Percentiles rank a stretch among this genome's conserved stretches.
phyloP scores from a whole-genome alignment of 2,797 vertebrate genomes.

The Gymnocypris eckloni region DNA sequence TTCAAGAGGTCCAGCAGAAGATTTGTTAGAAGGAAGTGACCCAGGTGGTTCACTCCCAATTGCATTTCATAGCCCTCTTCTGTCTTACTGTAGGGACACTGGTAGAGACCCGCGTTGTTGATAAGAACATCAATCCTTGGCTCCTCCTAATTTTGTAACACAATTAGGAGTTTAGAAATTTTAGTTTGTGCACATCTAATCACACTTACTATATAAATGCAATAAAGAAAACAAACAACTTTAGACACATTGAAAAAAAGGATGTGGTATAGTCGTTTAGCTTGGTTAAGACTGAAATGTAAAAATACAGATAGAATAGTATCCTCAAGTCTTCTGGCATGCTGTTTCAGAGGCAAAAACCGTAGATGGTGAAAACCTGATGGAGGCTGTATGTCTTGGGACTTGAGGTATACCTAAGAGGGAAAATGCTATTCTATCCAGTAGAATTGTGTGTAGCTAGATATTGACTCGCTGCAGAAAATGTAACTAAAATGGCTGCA shows the following conservation, averaged over 20 bases:
- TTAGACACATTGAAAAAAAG: neutral
- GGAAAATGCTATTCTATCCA: neutral
- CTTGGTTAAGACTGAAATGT: neutral
- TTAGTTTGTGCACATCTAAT: neutral
- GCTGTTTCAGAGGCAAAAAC: neutral
- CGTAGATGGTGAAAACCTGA: neutral
- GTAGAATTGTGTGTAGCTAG: neutral
- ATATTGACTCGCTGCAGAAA: neutral
- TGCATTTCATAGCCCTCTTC: conserved; percentile 97
- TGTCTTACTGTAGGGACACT: conserved; percentile 90
- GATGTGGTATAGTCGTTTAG: neutral
- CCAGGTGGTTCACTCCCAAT: conserved; percentile 93
- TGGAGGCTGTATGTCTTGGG: neutral
- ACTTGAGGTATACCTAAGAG: neutral
- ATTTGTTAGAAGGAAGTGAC: conserved; percentile 94
- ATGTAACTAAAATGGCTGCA: neutral
- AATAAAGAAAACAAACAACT: conserved; percentile 1
- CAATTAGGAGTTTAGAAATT: neutral
- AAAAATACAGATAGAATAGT: neutral
- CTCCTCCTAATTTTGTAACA: conserved; percentile 70
- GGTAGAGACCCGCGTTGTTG: conserved; percentile 95
- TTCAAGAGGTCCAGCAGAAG: conserved; percentile 90
- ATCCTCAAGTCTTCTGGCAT: neutral
- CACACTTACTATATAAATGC: neutral
- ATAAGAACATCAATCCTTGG: conserved; percentile 89